These are phyloP conservation scores for Periophthalmodon schlosseri DNA, from an alignment of 2,113 vertebrate genomes.

Conservation along the genomic window DNA sequence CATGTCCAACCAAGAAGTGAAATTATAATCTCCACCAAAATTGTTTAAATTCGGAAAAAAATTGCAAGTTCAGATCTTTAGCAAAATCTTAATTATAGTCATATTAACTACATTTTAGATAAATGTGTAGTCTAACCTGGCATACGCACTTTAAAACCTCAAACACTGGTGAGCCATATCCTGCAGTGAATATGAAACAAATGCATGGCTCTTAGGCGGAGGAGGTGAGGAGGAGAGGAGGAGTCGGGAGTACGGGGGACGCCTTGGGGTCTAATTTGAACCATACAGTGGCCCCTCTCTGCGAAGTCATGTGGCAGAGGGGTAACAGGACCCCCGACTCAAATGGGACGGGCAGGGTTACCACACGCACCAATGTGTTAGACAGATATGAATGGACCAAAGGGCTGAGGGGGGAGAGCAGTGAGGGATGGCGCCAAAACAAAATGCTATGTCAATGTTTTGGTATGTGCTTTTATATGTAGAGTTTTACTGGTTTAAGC, in stretches of 20 bases:
- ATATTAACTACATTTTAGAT: too few relatives aligned
- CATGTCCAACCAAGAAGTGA: neutral
- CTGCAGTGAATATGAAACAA: conserved; percentile 73
- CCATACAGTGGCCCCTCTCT: conserved; percentile 51
- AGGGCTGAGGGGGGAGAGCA: neutral
- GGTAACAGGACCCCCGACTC: conserved; percentile 20
- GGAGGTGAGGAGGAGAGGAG: conserved; percentile 23
- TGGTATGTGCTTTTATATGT: neutral
- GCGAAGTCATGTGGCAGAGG: conserved; percentile 24
- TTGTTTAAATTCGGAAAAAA: too few relatives aligned
- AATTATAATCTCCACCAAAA: neutral
- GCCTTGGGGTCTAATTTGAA: conserved; percentile 71
- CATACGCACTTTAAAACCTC: conserved; percentile 61
- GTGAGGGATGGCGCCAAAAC: conserved; percentile 4
- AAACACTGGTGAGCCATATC: conserved; percentile 70
- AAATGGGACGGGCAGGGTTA: conserved; percentile 14
- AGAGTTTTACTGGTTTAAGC: too few relatives aligned
- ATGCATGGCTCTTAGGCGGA: conserved; percentile 36
- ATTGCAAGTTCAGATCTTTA: too few relatives aligned
- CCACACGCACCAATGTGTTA: conserved; percentile 1
- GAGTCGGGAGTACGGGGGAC: conserved; percentile 42
- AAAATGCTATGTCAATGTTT: neutral
- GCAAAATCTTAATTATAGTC: too few relatives aligned
- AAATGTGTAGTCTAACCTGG: neutral
- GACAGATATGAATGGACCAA: conserved; percentile 9